Percentiles rank a stretch among this genome's conserved stretches.
phyloP scores from a whole-genome alignment of 2,888 invertebrate species.

The Palloptera scutellata region DNA sequence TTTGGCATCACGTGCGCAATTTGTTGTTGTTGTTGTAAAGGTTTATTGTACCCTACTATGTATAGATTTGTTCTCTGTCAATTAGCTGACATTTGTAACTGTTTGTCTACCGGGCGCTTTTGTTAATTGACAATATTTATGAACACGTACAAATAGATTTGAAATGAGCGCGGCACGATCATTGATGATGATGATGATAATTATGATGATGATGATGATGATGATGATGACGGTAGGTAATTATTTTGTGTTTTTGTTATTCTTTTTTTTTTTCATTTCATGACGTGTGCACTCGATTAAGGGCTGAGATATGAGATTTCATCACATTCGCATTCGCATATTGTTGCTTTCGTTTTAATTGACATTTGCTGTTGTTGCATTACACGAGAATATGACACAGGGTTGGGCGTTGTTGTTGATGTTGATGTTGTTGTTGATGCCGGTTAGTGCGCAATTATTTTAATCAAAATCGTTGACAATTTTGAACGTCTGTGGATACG shows the following conservation, averaged over 20 bases:
- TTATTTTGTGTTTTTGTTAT: not conserved
- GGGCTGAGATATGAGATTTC: not conserved
- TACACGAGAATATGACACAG: not conserved
- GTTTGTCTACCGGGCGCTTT: slow-evolving; percentile 38
- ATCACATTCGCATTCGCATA: slow-evolving; percentile 1
- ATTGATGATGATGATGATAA: not conserved
- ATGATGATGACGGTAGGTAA: not conserved
- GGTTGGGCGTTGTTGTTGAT: slow-evolving; percentile 11
- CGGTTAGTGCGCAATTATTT: slow-evolving; percentile 52
- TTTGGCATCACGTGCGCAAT: slow-evolving; percentile 33
- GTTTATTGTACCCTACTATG: not conserved
- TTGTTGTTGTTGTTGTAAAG: slow-evolving; percentile 19
- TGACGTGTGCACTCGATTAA: no score
- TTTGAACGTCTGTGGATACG: slow-evolving; percentile 39
- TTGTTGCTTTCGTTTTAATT: slow-evolving; percentile 26
- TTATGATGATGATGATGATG: slow-evolving; percentile 2
- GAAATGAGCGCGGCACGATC: slow-evolving; percentile 15
- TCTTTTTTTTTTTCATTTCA: not conserved
- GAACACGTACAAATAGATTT: slow-evolving; percentile 53
- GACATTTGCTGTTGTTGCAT: slow-evolving; percentile 25
- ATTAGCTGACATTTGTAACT: slow-evolving; percentile 57
- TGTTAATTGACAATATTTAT: slow-evolving; percentile 59
- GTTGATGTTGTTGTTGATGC: not conserved
- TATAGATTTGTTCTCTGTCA: slow-evolving; percentile 45
- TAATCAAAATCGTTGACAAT: slow-evolving; percentile 55